These are phyloP conservation scores for Vireo griseus DNA, from an alignment of 2,797 vertebrate species.

Conservation along the genomic window DNA sequence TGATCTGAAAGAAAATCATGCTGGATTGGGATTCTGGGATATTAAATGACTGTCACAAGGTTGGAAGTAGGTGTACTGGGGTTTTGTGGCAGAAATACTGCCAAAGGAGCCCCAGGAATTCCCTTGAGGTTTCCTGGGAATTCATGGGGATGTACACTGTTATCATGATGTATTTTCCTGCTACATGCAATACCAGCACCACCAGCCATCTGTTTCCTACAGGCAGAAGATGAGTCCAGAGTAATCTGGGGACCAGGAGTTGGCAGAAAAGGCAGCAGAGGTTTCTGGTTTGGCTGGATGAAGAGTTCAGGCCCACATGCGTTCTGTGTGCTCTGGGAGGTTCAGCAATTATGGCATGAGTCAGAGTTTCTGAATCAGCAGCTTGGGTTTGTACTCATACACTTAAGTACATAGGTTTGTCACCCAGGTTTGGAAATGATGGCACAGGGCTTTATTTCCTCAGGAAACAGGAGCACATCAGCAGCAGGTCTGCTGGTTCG, in stretches of 20 bases:
- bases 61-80: background rate
- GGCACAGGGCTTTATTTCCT: background rate
- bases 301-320: background rate
- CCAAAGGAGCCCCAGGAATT: background rate
- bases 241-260: background rate
- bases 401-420: background rate
- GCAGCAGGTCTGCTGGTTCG: background rate
- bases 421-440: background rate
- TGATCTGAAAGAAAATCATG: background rate
- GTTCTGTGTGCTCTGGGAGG: background rate
- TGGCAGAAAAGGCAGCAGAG: background rate
- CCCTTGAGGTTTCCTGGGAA: background rate
- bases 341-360: background rate
- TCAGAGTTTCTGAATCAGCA: background rate
- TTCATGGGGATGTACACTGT: background rate
- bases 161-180: fast-evolving
- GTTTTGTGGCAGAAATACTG: background rate
- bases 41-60: background rate
- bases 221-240: background rate
- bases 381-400: background rate
- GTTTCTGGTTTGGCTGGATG: background rate
- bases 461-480: background rate
- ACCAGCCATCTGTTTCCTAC: background rate
- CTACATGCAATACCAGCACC: background rate
- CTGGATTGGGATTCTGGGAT: background rate